Percentiles rank a stretch among this genome's conserved stretches.
Evolutionary conservation across 2,113 vertebrate genomes (phyloP).

Genomic region (Irena cyanogastra): DNA sequence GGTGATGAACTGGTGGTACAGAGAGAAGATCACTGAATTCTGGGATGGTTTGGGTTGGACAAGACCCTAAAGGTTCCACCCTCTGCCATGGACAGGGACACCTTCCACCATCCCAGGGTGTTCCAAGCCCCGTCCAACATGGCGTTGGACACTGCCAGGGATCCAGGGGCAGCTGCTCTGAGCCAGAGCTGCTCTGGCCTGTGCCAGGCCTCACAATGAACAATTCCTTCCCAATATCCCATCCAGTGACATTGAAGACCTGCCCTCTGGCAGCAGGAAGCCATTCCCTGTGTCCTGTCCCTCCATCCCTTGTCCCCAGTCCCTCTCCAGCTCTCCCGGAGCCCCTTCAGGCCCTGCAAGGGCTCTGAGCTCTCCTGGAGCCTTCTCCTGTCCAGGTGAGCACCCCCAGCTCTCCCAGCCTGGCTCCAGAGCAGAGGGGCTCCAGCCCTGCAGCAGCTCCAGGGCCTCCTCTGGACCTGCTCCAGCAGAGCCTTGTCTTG

Average conservation of each 20-base stretch:
- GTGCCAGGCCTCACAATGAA: not conserved
- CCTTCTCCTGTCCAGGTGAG: not conserved
- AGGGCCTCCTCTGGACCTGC: accelerated
- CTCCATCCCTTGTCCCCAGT: not conserved
- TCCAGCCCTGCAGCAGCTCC: accelerated
- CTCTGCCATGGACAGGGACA: not conserved
- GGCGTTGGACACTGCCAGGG: not conserved
- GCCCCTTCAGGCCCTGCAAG: not conserved
- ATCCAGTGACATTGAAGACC: too few species aligned
- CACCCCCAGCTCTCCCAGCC: not conserved
- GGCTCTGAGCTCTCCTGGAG: not conserved
- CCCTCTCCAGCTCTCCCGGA: not conserved
- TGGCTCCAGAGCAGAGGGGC: too few species aligned
- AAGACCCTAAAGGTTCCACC: not conserved
- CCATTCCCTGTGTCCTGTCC: not conserved
- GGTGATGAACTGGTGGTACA: not conserved
- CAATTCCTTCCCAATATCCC: not conserved
- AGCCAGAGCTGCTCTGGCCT: not conserved
- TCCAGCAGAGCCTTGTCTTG: not conserved
- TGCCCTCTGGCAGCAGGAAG: not conserved
- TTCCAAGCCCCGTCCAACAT: accelerated
- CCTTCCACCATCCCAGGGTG: accelerated
- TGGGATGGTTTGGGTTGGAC: not conserved
- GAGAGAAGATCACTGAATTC: not conserved
- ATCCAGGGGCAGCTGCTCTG: not conserved